Evolutionary conservation across 2,113 vertebrate genomes (phyloP).

Genomic region (Neoarius graeffei): DNA sequence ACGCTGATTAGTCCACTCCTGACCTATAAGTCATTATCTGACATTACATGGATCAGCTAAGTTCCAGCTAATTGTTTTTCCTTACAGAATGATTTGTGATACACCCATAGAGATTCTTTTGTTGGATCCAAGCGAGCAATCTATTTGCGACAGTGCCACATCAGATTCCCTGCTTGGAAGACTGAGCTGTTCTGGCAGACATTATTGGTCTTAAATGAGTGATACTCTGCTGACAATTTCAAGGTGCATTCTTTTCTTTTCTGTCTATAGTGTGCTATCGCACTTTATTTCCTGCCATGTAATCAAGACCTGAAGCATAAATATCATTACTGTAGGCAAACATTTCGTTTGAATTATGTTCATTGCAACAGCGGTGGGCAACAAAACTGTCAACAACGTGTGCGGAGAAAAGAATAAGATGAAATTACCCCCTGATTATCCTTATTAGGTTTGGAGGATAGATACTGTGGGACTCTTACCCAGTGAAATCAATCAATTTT

Average conservation of each 20-base stretch:
- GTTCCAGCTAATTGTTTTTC: background rate
- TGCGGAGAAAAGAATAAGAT: conserved; percentile 1
- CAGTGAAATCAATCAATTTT: conserved; percentile 18
- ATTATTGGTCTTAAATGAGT: background rate
- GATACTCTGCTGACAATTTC: background rate
- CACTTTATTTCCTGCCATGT: conserved; percentile 25
- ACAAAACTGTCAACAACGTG: background rate
- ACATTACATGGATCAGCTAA: background rate
- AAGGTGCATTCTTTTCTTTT: background rate
- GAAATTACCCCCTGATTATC: conserved; percentile 29
- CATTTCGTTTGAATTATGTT: conserved; percentile 12
- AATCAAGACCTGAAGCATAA: conserved; percentile 13
- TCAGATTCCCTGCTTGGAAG: background rate
- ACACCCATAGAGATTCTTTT: background rate
- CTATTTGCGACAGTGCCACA: background rate
- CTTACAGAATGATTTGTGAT: background rate
- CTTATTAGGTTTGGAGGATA: conserved; percentile 19
- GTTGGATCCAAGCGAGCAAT: background rate
- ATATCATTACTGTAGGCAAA: background rate
- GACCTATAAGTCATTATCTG: background rate
- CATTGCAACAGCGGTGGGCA: background rate
- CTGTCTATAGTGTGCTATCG: background rate
- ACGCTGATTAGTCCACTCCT: background rate
- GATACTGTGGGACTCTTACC: background rate
- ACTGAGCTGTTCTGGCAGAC: background rate